phyloP scores from a whole-genome alignment of 35 echinoderm and acorn worm genomes.

The Eucidaris tribuloides region DNA sequence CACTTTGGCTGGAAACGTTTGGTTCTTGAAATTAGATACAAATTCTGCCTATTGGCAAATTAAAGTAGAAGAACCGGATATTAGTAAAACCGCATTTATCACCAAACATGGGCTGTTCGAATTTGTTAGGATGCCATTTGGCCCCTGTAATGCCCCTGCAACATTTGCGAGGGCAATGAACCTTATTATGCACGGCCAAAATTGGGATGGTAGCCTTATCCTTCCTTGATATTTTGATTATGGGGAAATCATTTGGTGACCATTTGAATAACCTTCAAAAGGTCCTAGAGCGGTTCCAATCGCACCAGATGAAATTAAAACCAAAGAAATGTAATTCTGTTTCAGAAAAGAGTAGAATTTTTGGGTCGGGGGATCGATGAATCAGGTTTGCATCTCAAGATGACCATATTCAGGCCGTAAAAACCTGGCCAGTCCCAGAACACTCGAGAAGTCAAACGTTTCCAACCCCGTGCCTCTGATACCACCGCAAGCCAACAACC shows the following conservation, averaged over 20 bases:
- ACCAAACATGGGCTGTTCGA: no score
- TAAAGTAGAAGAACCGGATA: neutral
- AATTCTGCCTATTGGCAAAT: slow-evolving; percentile 46
- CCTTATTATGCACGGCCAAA: slow-evolving; percentile 3
- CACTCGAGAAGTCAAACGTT: no score
- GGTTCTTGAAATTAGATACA: slow-evolving; percentile 62
- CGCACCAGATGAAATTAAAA: slow-evolving; percentile 17
- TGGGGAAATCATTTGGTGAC: neutral
- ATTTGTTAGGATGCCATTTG: slow-evolving; percentile 17
- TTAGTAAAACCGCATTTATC: slow-evolving; percentile 41
- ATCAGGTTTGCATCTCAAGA: no score
- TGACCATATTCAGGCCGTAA: no score
- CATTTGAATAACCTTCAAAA: neutral
- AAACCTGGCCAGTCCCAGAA: no score
- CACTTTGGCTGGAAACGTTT: slow-evolving; percentile 22
- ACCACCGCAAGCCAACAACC: no score
- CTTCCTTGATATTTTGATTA: slow-evolving; percentile 40
- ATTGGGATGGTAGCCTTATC: slow-evolving; percentile 15
- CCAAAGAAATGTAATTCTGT: slow-evolving; percentile 54
- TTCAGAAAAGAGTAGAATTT: neutral
- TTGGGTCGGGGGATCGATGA: neutral
- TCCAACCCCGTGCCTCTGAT: no score
- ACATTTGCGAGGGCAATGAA: no score
- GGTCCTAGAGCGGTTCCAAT: neutral
- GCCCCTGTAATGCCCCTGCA: slow-evolving; percentile 13